Conservation (phyloP, 2,888 invertebrate species). For the Lasioglossum vierecki region DNA sequence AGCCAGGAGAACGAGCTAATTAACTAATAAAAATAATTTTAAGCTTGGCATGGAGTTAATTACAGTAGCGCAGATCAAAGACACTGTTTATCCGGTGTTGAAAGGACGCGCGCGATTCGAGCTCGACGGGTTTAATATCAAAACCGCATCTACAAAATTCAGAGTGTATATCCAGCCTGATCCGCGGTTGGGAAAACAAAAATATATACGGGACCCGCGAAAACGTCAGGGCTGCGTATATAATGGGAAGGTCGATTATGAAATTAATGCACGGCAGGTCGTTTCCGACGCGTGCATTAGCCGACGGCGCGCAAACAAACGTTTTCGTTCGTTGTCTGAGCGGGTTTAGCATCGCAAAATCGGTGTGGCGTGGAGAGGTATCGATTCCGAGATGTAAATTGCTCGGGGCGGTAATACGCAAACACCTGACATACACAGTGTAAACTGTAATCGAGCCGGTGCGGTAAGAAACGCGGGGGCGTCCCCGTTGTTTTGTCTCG, state of each 20-base stretch:
- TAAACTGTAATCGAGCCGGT: conserved; percentile 65
- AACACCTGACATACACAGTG: conserved; percentile 60
- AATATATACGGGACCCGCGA: neutral
- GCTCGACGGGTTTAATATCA: neutral
- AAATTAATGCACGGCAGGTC: conserved; percentile 25
- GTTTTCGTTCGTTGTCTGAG: neutral
- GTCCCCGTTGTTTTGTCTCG: conserved; percentile 63
- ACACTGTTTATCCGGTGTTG: neutral
- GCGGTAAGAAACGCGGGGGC: conserved; percentile 59
- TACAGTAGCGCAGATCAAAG: conserved; percentile 4
- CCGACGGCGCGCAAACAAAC: conserved; percentile 32
- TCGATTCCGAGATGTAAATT: conserved; percentile 65
- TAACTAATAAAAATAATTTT: neutral
- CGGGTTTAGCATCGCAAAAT: conserved; percentile 23
- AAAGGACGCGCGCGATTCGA: neutral
- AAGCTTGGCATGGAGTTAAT: neutral
- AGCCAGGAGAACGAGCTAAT: neutral
- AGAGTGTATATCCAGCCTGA: neutral
- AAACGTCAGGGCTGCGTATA: neutral
- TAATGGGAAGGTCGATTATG: conserved; percentile 33
- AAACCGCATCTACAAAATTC: conserved; percentile 9
- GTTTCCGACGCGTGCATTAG: conserved; percentile 15
- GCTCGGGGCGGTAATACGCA: conserved; percentile 63
- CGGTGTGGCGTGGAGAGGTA: conserved; percentile 32
- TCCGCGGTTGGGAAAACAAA: conserved; percentile 1